These are phyloP conservation scores for Elachura formosa DNA, from an alignment of 2,113 vertebrate genomes.

Conservation along the genomic window DNA sequence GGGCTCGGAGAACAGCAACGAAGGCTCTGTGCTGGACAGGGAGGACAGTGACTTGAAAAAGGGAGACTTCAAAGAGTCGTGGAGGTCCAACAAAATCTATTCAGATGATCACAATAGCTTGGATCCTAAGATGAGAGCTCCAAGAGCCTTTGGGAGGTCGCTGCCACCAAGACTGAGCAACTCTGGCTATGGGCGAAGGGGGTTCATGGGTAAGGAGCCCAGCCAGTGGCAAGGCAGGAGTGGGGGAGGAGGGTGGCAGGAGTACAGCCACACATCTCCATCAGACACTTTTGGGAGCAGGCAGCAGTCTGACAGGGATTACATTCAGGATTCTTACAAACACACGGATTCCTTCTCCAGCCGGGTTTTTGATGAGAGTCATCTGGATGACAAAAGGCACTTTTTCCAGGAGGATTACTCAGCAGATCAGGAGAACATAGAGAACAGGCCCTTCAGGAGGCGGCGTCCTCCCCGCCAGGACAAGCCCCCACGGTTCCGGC, in stretches of 20 bases:
- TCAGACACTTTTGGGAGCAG: constrained; percentile 71
- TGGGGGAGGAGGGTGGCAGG: constrained; percentile 73
- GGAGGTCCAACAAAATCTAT: constrained; percentile 90
- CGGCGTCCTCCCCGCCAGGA: constrained; percentile 92
- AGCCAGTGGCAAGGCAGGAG: constrained; percentile 84
- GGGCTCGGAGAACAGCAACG: constrained; percentile 79
- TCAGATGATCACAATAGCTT: constrained; percentile 76
- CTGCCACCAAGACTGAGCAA: constrained; percentile 90
- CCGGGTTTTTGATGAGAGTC: constrained; percentile 81
- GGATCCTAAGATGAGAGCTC: constrained; percentile 76
- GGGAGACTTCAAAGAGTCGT: constrained; percentile 85
- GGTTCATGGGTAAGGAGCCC: constrained; percentile 80
- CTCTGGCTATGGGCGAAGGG: constrained; percentile 77
- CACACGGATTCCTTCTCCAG: constrained; percentile 74
- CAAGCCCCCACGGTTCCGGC: constrained; percentile 92
- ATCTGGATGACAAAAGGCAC: constrained; percentile 75
- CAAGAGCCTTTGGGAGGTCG: constrained; percentile 80
- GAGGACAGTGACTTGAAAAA: constrained; percentile 76
- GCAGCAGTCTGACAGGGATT: constrained; percentile 79
- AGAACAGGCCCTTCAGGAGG: constrained; percentile 85
- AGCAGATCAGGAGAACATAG: constrained; percentile 80
- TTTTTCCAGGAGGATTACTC: constrained; percentile 77
- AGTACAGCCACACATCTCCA: constrained; percentile 76
- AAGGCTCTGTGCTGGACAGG: constrained; percentile 55
- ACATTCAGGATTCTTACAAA: constrained; percentile 78